Base-by-base conservation (phyloP, 2,113 vertebrate genomes). In the Syngnathus scovelli region DNA sequence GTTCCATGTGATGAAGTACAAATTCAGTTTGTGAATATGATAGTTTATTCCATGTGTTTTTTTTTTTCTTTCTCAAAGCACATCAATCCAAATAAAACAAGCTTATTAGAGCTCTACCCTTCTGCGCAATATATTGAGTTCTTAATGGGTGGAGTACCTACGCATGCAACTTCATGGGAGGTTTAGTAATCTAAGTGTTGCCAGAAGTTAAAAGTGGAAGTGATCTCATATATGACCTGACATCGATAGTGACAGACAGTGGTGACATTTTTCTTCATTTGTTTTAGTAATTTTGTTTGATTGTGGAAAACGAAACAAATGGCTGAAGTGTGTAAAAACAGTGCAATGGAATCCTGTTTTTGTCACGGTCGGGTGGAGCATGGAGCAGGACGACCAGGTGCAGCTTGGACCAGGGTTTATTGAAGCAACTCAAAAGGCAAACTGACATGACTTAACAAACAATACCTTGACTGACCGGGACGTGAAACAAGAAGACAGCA, bases 181-280 rank as follows among this genome's bases (percentile, higher is more conserved):
- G 21, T 27, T 55, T 55, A 12, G 52, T 27, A 4, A 55, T 55
- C 10, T 55, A 7, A n/a, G 7, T n/a, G 19, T 21, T n/a, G 19
- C 49, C 49, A 51, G 18, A n/a, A 46, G 44, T 46, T 46, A 44
- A 27, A 54, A 27, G 21, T 27, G 7, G 63, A 68, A 41, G 60
- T 38, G 69, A 16, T 65, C 58, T 73, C 39, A 66, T 56, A 36
- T 72, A 43, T 27, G 27, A 68, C n/a, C 38, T 21, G 67, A 61
- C 59, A 54, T 59, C 49, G 74, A 64, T 51, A 70, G 71, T 69
- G 64, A 70, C 36, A n/a, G 23, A 56, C 61, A 75, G 72, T 75
- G 72, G 27, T 51, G 64, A 68, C 67, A 37, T 51, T 49, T 46
- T 46, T 15, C 11, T 13, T 46, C 44, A 37, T 27, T 27, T 27